Evolutionary conservation across 2,888 invertebrate species (phyloP).

Genomic region (Drosophila imparisetae): DNA sequence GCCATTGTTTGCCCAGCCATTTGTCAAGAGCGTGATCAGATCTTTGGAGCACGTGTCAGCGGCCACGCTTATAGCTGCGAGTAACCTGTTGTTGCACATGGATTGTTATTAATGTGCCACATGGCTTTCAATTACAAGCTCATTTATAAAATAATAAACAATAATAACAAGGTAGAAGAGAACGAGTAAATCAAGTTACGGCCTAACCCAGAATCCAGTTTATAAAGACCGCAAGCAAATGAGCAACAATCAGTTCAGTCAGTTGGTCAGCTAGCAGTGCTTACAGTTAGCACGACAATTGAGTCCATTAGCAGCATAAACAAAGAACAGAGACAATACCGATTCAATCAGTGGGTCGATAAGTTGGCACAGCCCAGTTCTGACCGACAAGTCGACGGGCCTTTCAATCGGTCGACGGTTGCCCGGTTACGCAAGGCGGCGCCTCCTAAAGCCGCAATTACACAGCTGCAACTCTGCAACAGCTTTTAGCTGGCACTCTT

Average conservation of each 20-base stretch:
- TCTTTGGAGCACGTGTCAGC: slow-evolving; percentile 54
- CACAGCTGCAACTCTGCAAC: slow-evolving; percentile 3
- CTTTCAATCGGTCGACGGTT: slow-evolving; percentile 17
- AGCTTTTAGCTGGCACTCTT: slow-evolving; percentile 11
- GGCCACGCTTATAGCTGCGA: slow-evolving; percentile 20
- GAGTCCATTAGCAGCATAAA: slow-evolving; percentile 20
- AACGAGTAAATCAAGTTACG: slow-evolving; percentile 5
- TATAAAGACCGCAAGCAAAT: slow-evolving; percentile 13
- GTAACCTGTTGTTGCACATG: not conserved
- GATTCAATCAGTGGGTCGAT: slow-evolving; percentile 44
- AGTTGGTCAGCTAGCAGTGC: slow-evolving; percentile 23
- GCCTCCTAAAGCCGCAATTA: slow-evolving; percentile 29
- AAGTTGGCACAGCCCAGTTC: slow-evolving; percentile 10
- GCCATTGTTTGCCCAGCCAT: slow-evolving; percentile 38
- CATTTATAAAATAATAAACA: slow-evolving; percentile 13
- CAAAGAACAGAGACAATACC: slow-evolving; percentile 32
- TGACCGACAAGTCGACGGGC: slow-evolving; percentile 19
- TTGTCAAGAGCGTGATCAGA: slow-evolving; percentile 41
- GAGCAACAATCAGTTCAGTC: slow-evolving; percentile 19
- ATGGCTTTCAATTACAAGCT: slow-evolving; percentile 33
- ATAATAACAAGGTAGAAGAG: not conserved
- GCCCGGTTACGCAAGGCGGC: slow-evolving; percentile 55
- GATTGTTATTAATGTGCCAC: slow-evolving; percentile 14
- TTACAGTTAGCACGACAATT: slow-evolving; percentile 43
- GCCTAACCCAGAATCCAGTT: slow-evolving; percentile 10